Conservation (phyloP, 1,140 invertebrate species). For the Ceratitis capitata region DNA sequence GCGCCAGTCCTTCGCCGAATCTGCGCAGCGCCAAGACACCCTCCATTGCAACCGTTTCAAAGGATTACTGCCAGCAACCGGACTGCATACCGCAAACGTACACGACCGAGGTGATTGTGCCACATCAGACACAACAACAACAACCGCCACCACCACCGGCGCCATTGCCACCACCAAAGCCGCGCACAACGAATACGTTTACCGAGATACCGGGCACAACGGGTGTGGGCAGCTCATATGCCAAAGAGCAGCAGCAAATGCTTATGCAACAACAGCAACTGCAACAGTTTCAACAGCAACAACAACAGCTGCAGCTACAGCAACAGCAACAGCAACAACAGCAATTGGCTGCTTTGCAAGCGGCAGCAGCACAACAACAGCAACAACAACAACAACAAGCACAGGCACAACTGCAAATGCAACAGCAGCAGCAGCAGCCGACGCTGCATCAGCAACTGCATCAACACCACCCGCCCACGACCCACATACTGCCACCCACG, state of each 20-base stretch:
- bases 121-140: conserved; percentile 23
- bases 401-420: conserved; percentile 38
- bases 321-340: conserved; percentile 45
- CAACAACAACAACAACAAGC: conserved; percentile 29
- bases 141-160: conserved; percentile 51
- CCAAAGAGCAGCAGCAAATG: conserved; percentile 59
- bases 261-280: conserved; percentile 59
- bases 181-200: conserved; percentile 63
- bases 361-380: conserved; percentile 5
- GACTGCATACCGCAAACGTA: conserved; percentile 60
- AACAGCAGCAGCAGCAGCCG: conserved; percentile 15
- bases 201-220: conserved; percentile 63
- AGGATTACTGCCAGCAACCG: conserved; percentile 63
- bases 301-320: conserved; percentile 46
- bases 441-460: conserved; percentile 48
- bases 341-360: conserved; percentile 18
- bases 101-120: conserved; percentile 43
- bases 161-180: conserved; percentile 58
- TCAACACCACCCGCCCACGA: conserved; percentile 60
- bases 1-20: conserved; percentile 58
- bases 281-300: conserved; percentile 54
- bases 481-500: conserved; percentile 60
- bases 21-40: conserved; percentile 62
- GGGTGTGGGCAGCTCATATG: conserved; percentile 61
- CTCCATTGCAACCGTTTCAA: conserved; percentile 63